Evolutionary conservation across 2,797 vertebrate species (phyloP), one percentile per base, ranked within the genome.

Genomic region (Typhlichthys eigenmanni): DNA sequence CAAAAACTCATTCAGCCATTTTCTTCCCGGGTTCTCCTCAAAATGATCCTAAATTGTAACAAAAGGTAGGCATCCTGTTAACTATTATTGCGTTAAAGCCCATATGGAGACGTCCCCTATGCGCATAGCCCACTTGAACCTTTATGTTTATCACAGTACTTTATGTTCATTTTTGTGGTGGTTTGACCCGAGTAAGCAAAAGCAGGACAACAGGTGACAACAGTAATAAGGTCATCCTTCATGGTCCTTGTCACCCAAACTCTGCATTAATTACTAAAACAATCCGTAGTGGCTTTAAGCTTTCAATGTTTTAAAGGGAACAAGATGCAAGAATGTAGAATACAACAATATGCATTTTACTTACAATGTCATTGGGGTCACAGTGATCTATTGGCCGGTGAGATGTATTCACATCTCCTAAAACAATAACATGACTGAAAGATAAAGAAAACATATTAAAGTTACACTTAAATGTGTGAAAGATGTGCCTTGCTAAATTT

Each of bases 371-470:
- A 75, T 71, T 78, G 48, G 95, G 93, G 66, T 97, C 93, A 77
- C 95, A 96, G 83, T 96, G 94, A 79, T 97, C 95, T 68, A 96
- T 92, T 38, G 80, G 91, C 47, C 81, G 88, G 57, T 97, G 95
- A 51, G 95, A 95, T n/a, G 93, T 96, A 69, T 97, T 97, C 55
- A 97, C 80, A 58, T 97, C 96, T 48, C 95, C 95, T 79, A 96
- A 83, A 78, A 97, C 84, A 55, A 97, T 93, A 61, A 97, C 95
- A 53, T 93, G 91, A 68, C 95, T 97, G 76, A 49, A 85, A 74
- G 77, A 19, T 75, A 14, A 71, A 11, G 16, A 48, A 66, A 3
- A 24, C 3, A 3, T 60, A 38, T 14, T 14, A 34, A 56, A 7
- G 38, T 57, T 19, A 19, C 7, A 29, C 7, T 47, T 2, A 17